Evolutionary conservation across 2,888 invertebrate species (phyloP), one percentile per base, ranked within the genome.

Genomic region (Nowickia ferox): DNA sequence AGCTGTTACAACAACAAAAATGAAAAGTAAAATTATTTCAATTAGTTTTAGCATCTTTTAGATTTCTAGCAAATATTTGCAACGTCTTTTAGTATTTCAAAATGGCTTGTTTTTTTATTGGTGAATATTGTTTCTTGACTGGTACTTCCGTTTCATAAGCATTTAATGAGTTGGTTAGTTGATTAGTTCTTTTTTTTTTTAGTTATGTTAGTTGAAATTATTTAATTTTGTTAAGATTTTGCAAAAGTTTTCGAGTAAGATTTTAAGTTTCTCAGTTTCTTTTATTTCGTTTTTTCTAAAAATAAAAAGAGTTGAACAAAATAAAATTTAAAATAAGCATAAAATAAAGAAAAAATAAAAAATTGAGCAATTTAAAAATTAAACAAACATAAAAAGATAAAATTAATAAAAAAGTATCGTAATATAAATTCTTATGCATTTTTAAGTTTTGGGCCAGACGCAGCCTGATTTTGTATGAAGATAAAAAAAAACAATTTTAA

Each of bases 1-100:
- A 97, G 89, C 97, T 97, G 88, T 84, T 89, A 10, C 13, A 19
- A 40, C 22, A 68, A 79, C 40, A 68, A 75, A 75, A 75, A 81
- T 66, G 66, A 44, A 68, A 72, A 72, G 30, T 17, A 57, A 74
- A 65, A 59, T 68, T 69, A 69, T 30, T 75, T 68, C 22, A 48
- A 65, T 81, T 81, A 78, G 17, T 82, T 71, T 65, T 69, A 48
- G 46, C 17, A 19, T 42, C n/a, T 79, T 13, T 42, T 71, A 30
- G 17, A 51, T 71, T 63, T 75, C 13, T 57, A 3, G 17, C 15
- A 53, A 15, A 30, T 19, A 17, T 61, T 44, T 30, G 30, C 30
- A 44, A 17, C 19, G 40, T 69, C n/a, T 48, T 69, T 38, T 68
- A 51, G 40, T 59, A 63, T 17, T 53, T 71, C 9, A 48, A 55